Evolutionary conservation across 1,140 invertebrate species (phyloP), one percentile per base, ranked within the genome.

Genomic region (Sarcophaga bullata): DNA sequence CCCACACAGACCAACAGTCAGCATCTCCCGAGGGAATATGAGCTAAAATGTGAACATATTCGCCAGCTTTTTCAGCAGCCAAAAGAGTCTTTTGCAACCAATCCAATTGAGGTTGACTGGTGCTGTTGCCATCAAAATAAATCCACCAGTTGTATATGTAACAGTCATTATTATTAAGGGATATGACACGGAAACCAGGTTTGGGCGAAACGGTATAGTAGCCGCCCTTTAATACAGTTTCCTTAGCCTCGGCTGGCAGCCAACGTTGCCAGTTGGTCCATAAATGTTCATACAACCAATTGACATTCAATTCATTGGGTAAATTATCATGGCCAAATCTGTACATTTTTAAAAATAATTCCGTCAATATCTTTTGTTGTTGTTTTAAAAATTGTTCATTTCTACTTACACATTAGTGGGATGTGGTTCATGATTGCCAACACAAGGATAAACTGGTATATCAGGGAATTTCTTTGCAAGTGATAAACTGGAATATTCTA

Each of bases 401-500:
- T 7, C 6, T 73, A 80, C 92, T 93, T 91, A 97, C 95, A 94
- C 93, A 91, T 98, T 97, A 6, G 96, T 91, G 6, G 97, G 97
- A 90, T 96, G 93, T 68, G 95, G 92, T 90, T 98, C 97, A 85
- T 98, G 97, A 88, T 98, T 98, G 58, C 97, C 97, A 73, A 98
- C 90, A 73, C 94, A 92, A 5, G 95, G 93, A 88, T 94, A 94
- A 1, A 98, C 91, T 1, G 92, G 91, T 37, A 92, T 93, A 73
- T 94, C 91, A 0, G 92, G 92, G 83, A 96, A 95, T 19, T 92
- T 91, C 54, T 92, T 87, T 15, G 92, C 94, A 92, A 5, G 95
- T n/a, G 93, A 88, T 94, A 94, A 1, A 98, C 91, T 1, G 92
- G 91, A 25, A 92, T 93, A 73, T 94, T n/a, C 91, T 0, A 92